These are phyloP conservation scores for Rhopilema esculentum DNA, from an alignment of 30 jellyfish, hydroid and myxozoan species.

Conservation along the genomic window DNA sequence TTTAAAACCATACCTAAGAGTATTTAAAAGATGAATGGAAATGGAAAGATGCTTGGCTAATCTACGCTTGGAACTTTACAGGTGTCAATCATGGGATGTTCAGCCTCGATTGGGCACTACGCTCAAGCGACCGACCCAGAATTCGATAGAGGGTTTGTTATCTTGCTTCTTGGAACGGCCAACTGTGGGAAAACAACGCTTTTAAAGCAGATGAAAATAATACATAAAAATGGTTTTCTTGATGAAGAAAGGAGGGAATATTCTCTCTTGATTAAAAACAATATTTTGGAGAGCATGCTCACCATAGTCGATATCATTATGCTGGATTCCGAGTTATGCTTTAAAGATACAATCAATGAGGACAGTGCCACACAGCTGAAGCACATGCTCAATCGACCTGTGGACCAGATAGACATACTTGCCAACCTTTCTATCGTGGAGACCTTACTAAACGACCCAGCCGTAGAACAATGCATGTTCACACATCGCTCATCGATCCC, in stretches of 20 bases:
- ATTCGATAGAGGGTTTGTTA: background rate
- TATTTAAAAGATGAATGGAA: no score
- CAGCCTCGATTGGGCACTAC: background rate
- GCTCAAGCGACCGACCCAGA: background rate
- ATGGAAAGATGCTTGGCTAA: no score
- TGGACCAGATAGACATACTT: conserved; percentile 3
- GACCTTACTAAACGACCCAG: conserved; percentile 6
- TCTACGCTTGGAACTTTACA: no score
- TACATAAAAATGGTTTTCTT: conserved; percentile 28
- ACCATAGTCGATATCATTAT: conserved; percentile 4
- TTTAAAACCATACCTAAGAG: no score
- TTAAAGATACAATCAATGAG: background rate
- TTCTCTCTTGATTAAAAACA: conserved; percentile 1
- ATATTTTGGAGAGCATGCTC: conserved; percentile 19
- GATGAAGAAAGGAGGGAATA: conserved; percentile 16
- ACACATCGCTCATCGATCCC: background rate
- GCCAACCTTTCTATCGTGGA: background rate
- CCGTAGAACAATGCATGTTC: background rate
- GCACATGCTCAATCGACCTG: background rate
- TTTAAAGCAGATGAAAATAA: conserved; percentile 34
- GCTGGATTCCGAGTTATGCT: background rate
- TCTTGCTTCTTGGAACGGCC: conserved; percentile 26
- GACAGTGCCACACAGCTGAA: background rate
- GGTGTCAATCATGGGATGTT: background rate
- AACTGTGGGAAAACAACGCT: conserved; percentile 28